Base-by-base conservation (phyloP, 1,140 invertebrate species). In the Cotesia chilonis region DNA sequence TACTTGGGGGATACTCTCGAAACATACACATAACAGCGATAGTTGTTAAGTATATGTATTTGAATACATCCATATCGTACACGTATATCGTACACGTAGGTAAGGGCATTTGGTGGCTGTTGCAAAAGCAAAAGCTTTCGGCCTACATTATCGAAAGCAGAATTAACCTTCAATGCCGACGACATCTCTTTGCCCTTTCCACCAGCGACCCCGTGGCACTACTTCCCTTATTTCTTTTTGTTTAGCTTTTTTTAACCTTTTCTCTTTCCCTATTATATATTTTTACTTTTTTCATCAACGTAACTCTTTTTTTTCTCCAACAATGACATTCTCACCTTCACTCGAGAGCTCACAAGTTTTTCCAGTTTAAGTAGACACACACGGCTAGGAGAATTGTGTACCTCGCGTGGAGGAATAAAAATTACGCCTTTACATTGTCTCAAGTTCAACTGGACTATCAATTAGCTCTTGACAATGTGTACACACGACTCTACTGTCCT, bases 1-100 rank as follows among this genome's bases (percentile, higher is more conserved):
- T 76, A 79, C 77, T 83, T 77, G 74, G 64, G 37, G 71, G n/a
- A 71, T 55, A 55, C 61, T 54, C 69, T 71, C 60, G 35, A 71
- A 71, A 71, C 63, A 71, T 14, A 54, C 38, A 51, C 51, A 14
- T 7, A 51, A 41, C 7, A 64, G 69, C 41, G 47, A 7, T 36
- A 51, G 7, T 47, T 47, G 4, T 28, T 28, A 28, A 47, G 6
- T 47, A 47, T 7, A 47, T 47, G 3, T 10, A 47, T 10, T 9
- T 7, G 9, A 7, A 47, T 10, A 47, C 10, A 7, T 41, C 5
- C 38, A 47, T 47, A 17, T 17, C 17, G 17, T 17, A 47, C 10
- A 47, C 10, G 5, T 6, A 47, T 47, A 47, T 47, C 28, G 10
- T 47, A 47, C 10, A 47, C 5, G 35, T 10, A 38, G 28, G 68